These are phyloP conservation scores for Sarcophaga carnaria DNA, from an alignment of 2,888 invertebrate species.

Conservation along the genomic window DNA sequence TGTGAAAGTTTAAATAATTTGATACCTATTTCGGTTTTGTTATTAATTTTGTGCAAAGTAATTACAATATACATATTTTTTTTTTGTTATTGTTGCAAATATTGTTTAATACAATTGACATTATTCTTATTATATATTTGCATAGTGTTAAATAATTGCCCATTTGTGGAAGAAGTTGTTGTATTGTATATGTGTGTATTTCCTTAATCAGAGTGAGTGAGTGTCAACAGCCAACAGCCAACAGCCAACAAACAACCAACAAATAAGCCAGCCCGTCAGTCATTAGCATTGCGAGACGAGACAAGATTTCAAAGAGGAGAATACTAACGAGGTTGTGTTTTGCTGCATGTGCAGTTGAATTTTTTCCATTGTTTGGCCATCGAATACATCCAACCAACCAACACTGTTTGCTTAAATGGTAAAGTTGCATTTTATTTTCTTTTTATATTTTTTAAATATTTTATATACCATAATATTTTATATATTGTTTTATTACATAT, in stretches of 20 bases:
- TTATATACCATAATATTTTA: not conserved
- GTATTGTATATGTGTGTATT: conserved; percentile 10
- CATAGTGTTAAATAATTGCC: conserved; percentile 39
- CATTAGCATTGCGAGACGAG: conserved; percentile 2
- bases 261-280: conserved; percentile 6
- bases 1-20: conserved; percentile 16
- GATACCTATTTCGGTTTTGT: not conserved
- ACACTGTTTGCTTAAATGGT: conserved; percentile 26
- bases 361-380: conserved; percentile 24
- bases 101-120: conserved; percentile 28
- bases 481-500: conserved; percentile 10
- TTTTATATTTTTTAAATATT: not conserved
- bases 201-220: conserved; percentile 37
- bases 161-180: conserved; percentile 48
- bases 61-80: not conserved
- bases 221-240: not conserved
- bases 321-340: conserved; percentile 39
- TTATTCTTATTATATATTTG: conserved; percentile 7
- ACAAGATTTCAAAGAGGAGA: conserved; percentile 18
- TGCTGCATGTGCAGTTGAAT: conserved; percentile 3
- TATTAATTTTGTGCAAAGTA: not conserved
- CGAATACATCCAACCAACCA: conserved; percentile 14
- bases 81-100: conserved; percentile 21
- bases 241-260: not conserved
- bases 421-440: conserved; percentile 24